Evolutionary conservation across 2,888 invertebrate genomes (phyloP), one percentile per base, ranked within the genome.

Genomic region (Ceriagrion tenellum): DNA sequence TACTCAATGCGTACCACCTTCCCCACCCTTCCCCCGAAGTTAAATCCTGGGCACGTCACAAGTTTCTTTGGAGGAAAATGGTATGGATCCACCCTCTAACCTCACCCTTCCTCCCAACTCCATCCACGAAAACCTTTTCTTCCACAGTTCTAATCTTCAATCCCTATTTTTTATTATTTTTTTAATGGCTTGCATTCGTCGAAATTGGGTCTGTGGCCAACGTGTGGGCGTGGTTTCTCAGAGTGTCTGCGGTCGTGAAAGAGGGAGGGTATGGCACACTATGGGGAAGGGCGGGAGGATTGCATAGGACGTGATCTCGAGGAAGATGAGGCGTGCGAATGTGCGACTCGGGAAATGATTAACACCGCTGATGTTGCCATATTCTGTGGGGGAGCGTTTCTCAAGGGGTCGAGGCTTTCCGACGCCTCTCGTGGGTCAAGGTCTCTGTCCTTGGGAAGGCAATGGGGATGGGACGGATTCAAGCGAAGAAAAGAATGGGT

Each of bases 151-250:
- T 47, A 47, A 47, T 47, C 47, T 47, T 47, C 47, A 8, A 47
- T 8, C 47, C 47, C 47, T 47, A 47, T 47, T 47, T 47, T 47
- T n/a, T n/a, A n/a, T n/a, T n/a, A n/a, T 56, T 56, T 23, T 81
- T 30, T 35, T 81, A 81, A 81, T 81, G 30, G 35, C 35, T 81
- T n/a, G 69, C 23, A 69, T 69, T 81, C 81, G 81, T 35, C 81
- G 81, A 18, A 81, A 81, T 81, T 81, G 35, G 81, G 81, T 81
- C 81, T 81, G 81, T n/a, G 69, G 69, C 69, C 69, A n/a, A 10
- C n/a, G 69, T 26, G 69, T 69, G 69, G 69, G 69, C n/a, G 69
- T n/a, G 69, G n/a, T 59, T 20, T 8, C 4, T 23, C 3, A 0
- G 69, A 2, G 69, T 23, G 69, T 69, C 69, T 35, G 81, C 59